Evolutionary conservation across 2,113 vertebrate genomes (phyloP).

Genomic region (Loxodonta africana): DNA sequence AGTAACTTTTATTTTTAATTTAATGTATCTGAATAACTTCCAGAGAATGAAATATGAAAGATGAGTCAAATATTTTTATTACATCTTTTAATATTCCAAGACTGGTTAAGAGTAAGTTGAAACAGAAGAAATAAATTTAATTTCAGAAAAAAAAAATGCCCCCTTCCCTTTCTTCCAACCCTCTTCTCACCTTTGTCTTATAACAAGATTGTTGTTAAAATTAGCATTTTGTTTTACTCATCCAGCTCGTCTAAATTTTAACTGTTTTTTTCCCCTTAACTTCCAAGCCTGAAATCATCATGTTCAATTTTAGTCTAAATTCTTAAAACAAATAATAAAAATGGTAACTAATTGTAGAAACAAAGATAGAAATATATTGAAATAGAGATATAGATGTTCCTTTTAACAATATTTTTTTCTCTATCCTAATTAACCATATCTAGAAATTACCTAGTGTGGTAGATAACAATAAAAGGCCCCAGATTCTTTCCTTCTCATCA

Average conservation of each 20-base stretch:
- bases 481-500: background rate
- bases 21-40: background rate
- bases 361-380: no score
- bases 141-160: background rate
- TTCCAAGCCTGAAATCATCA: background rate
- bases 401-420: background rate
- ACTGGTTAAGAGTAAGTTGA: background rate
- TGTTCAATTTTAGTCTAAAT: background rate
- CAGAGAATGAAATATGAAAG: slow-evolving; percentile 14
- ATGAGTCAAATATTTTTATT: background rate
- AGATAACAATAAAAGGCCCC: background rate
- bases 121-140: slow-evolving; percentile 5
- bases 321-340: background rate
- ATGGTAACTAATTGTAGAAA: background rate
- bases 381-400: no score
- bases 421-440: background rate
- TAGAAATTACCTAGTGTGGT: background rate
- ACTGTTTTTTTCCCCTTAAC: background rate
- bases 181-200: background rate
- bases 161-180: background rate
- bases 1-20: background rate
- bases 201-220: background rate
- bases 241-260: background rate
- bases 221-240: background rate
- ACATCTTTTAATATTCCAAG: background rate